phyloP scores from a whole-genome alignment of 2,113 vertebrate species.

The Neopipo cinnamomea region DNA sequence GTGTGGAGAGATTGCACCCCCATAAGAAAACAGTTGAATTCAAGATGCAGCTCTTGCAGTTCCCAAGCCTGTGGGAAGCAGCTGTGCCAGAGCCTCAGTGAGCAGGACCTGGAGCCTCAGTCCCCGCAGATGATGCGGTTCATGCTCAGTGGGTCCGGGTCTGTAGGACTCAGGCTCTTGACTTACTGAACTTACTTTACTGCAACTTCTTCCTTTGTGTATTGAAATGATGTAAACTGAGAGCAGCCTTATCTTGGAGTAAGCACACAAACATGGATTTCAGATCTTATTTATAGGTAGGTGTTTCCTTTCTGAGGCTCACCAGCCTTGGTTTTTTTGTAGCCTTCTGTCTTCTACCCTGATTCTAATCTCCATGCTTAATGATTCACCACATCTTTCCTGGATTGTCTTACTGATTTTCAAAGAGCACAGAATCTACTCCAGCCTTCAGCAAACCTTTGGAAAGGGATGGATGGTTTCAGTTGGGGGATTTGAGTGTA shows the following conservation, averaged over 20 bases:
- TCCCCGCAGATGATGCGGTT: accelerated
- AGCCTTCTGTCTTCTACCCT: background rate
- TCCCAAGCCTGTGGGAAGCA: background rate
- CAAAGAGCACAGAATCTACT: background rate
- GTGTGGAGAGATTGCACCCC: background rate
- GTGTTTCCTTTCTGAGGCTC: background rate
- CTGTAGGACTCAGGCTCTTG: background rate
- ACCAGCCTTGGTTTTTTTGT: background rate
- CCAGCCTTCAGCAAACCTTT: background rate
- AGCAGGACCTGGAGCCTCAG: accelerated
- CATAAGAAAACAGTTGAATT: background rate
- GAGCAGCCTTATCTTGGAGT: background rate
- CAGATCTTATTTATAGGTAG: background rate
- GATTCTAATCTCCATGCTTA: background rate
- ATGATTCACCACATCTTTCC: background rate
- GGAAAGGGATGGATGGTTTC: background rate
- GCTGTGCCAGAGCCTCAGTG: background rate
- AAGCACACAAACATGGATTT: accelerated
- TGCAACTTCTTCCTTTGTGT: background rate
- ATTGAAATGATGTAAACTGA: background rate
- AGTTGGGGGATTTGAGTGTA: background rate
- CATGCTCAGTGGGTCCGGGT: accelerated
- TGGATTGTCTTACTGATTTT: background rate
- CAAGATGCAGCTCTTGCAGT: background rate
- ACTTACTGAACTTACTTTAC: background rate